These are phyloP conservation scores for Phengaris arion DNA, from an alignment of 2,888 invertebrate species.

Conservation along the genomic window DNA sequence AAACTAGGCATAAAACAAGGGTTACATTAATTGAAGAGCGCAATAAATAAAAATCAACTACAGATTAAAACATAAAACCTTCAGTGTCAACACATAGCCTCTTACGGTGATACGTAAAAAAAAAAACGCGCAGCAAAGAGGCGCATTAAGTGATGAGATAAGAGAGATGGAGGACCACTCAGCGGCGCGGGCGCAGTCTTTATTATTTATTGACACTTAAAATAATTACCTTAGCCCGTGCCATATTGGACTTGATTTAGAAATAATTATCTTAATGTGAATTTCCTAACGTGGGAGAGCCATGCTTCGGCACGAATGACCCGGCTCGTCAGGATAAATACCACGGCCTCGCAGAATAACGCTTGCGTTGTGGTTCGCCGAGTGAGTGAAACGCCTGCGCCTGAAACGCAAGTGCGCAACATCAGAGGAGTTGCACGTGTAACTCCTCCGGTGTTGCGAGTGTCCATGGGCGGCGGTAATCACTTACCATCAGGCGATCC, in stretches of 20 bases:
- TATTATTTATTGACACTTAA: slow-evolving; percentile 80
- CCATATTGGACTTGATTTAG: slow-evolving; percentile 47
- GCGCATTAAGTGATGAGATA: slow-evolving; percentile 79
- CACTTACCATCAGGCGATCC: no score
- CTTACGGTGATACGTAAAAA: slow-evolving; percentile 65
- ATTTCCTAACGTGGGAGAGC: no score
- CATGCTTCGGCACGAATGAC: no score
- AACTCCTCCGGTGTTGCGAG: no score
- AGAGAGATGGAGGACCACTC: slow-evolving; percentile 79
- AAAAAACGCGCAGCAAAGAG: slow-evolving; percentile 74
- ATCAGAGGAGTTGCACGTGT: no score
- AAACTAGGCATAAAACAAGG: neutral
- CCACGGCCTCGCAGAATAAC: no score
- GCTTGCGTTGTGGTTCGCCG: no score
- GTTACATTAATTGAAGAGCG: neutral
- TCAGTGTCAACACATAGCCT: slow-evolving; percentile 76
- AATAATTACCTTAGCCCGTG: slow-evolving; percentile 76
- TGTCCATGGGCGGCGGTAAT: no score
- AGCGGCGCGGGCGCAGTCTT: slow-evolving; percentile 65
- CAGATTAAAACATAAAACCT: slow-evolving; percentile 78
- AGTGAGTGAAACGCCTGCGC: no score
- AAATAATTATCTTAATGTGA: slow-evolving; percentile 17
- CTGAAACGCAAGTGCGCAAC: no score
- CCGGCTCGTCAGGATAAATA: no score
- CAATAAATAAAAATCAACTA: slow-evolving; percentile 53